Evolutionary conservation across 2,888 invertebrate genomes (phyloP).

Genomic region (Pelosia muscerda): DNA sequence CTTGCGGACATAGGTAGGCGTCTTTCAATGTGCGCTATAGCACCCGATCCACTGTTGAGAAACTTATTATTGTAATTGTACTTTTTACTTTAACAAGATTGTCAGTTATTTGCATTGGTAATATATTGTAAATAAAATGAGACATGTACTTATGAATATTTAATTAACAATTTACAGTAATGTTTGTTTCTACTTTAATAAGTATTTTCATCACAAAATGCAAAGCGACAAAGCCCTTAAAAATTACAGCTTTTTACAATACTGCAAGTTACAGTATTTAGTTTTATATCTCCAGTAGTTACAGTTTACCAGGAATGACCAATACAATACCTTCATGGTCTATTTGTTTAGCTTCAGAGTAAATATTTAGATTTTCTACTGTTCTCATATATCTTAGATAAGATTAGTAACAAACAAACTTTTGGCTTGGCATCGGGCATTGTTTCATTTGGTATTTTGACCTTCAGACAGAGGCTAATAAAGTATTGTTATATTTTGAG

Average conservation of each 20-base stretch:
- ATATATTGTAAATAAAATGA: background rate
- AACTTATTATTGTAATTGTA: background rate
- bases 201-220: background rate
- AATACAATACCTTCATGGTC: background rate
- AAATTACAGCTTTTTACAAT: too few species aligned
- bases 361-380: constrained; percentile 2
- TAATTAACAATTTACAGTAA: background rate
- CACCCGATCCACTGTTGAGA: too few species aligned
- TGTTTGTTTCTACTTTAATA: background rate
- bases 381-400: constrained; percentile 2
- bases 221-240: too few species aligned
- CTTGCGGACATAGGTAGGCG: too few species aligned
- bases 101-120: background rate
- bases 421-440: background rate
- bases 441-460: background rate
- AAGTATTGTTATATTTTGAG: background rate
- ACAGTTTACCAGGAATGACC: background rate
- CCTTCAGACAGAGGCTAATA: background rate
- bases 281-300: background rate
- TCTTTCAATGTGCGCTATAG: too few species aligned
- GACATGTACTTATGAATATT: background rate
- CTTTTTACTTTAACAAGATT: background rate
- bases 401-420: background rate
- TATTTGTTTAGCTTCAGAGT: background rate
- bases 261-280: background rate